Conservation (phyloP, 2,113 vertebrate genomes). For the Myanophis thanlyinensis region DNA sequence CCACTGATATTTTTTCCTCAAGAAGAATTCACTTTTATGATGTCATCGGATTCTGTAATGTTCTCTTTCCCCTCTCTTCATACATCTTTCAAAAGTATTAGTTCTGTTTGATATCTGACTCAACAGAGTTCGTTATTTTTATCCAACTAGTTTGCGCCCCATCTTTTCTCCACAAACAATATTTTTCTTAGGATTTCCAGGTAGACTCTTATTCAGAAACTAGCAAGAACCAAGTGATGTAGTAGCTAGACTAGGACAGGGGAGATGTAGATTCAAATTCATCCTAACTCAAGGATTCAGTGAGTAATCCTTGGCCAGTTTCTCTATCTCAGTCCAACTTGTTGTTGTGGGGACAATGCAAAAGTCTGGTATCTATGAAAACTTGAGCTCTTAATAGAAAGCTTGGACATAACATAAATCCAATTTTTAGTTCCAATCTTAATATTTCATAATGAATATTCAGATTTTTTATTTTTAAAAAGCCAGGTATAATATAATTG, state of each 20-base stretch:
- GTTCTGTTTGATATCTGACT: neutral
- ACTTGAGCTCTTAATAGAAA: neutral
- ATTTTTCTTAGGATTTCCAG: neutral
- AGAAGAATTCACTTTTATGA: neutral
- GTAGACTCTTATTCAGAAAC: neutral
- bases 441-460: neutral
- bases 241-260: neutral
- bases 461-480: neutral
- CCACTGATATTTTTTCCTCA: neutral
- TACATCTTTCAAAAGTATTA: neutral
- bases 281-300: neutral
- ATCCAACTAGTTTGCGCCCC: neutral
- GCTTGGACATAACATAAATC: neutral
- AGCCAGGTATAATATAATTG: neutral
- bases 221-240: neutral
- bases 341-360: neutral
- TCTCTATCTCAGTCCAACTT: neutral
- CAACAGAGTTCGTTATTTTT: neutral
- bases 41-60: slow-evolving; percentile 3
- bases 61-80: neutral
- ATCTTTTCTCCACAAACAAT: neutral
- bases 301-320: neutral
- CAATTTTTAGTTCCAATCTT: neutral
- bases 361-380: neutral
- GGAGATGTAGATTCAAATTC: neutral